phyloP scores from a whole-genome alignment of 1,140 invertebrate genomes.

The Euwallacea fornicatus region DNA sequence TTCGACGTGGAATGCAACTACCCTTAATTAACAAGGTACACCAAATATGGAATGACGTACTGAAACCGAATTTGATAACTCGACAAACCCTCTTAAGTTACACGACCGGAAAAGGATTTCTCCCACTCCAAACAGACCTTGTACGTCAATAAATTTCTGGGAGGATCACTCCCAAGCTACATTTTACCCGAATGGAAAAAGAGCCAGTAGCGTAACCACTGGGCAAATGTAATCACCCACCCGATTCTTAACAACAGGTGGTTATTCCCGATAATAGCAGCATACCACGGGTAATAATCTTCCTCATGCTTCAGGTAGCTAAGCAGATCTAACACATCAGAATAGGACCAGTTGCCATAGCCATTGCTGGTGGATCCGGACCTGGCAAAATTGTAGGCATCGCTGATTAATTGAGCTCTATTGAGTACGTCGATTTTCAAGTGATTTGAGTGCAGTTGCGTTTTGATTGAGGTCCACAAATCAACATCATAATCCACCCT shows the following conservation, averaged over 20 bases:
- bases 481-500: slow-evolving; percentile 75
- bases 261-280: slow-evolving; percentile 60
- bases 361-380: slow-evolving; percentile 42
- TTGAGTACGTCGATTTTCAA: slow-evolving; percentile 67
- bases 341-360: slow-evolving; percentile 47
- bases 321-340: slow-evolving; percentile 59
- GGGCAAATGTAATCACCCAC: slow-evolving; percentile 1
- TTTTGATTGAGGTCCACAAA: slow-evolving; percentile 66
- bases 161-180: neutral
- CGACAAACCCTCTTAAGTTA: too few species aligned
- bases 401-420: slow-evolving; percentile 79
- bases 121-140: too few species aligned
- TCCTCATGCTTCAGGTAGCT: slow-evolving; percentile 64
- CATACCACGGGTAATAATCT: slow-evolving; percentile 66
- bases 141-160: neutral
- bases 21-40: too few species aligned
- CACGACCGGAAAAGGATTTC: too few species aligned
- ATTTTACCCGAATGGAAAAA: neutral
- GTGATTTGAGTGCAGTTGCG: slow-evolving; percentile 57
- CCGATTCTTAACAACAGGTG: slow-evolving; percentile 52
- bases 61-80: too few species aligned
- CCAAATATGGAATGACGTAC: too few species aligned
- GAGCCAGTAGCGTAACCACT: too few species aligned
- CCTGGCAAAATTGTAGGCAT: slow-evolving; percentile 67
- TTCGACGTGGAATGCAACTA: too few species aligned